Percentiles rank a stretch among this genome's conserved stretches.
Evolutionary conservation across 2,888 invertebrate genomes (phyloP).

Genomic region (Neria commutata): DNA sequence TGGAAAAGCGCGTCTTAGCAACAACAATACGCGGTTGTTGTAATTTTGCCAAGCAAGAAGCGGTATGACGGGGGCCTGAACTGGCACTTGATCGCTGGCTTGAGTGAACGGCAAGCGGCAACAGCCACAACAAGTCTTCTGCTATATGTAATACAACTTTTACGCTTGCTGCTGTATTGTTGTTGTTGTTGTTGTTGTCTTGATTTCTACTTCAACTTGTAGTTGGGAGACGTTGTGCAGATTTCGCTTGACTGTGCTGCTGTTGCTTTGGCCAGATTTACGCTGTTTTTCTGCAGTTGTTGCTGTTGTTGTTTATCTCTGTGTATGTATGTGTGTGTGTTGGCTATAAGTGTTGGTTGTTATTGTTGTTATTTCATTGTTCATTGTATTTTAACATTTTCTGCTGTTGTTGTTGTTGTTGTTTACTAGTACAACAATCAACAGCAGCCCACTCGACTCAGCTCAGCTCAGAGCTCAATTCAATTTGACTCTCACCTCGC

Average conservation of each 20-base stretch:
- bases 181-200: constrained; percentile 11
- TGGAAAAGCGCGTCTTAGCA: too few relatives aligned
- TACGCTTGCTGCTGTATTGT: constrained; percentile 23
- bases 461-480: neutral
- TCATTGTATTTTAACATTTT: constrained; percentile 29
- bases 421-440: constrained; percentile 33
- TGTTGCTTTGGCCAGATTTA: constrained; percentile 2
- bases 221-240: neutral
- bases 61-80: too few relatives aligned
- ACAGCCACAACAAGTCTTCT: too few relatives aligned
- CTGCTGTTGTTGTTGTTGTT: constrained; percentile 35
- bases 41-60: too few relatives aligned
- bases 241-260: constrained; percentile 13
- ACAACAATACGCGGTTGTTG: too few relatives aligned
- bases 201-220: too few relatives aligned
- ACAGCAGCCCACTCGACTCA: constrained; percentile 16
- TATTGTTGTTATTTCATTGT: constrained; percentile 23
- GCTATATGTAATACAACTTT: too few relatives aligned
- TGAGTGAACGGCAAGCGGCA: too few relatives aligned
- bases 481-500: neutral
- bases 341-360: constrained; percentile 28
- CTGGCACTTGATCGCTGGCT: too few relatives aligned
- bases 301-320: constrained; percentile 47
- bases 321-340: constrained; percentile 37
- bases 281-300: too few relatives aligned